Evolutionary conservation across 2,113 vertebrate species (phyloP).

Genomic region (Thamnophis sirtalis): DNA sequence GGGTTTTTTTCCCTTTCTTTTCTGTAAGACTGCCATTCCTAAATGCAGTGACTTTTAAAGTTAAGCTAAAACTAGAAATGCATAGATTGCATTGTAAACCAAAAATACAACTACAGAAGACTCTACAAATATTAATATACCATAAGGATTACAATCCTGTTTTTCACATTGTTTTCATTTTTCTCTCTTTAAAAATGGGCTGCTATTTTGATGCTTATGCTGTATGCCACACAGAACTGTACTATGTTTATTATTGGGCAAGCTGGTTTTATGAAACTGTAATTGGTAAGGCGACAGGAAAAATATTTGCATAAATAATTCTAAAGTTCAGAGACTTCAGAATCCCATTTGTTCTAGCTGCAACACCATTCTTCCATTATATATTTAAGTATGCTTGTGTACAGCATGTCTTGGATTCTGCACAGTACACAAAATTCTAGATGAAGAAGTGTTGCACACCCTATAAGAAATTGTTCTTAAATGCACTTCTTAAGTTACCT

Average conservation of each 20-base stretch:
- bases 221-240: neutral
- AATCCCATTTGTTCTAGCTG: neutral
- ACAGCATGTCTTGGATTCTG: neutral
- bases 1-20: too few species aligned
- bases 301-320: neutral
- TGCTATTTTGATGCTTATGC: neutral
- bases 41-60: neutral
- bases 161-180: neutral
- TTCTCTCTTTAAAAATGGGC: neutral
- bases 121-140: neutral
- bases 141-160: neutral
- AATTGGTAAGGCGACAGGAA: neutral
- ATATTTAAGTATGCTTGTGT: accelerated
- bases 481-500: neutral
- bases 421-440: neutral
- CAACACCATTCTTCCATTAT: neutral
- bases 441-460: neutral
- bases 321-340: neutral
- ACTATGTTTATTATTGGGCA: neutral
- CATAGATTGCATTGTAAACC: neutral
- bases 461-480: neutral
- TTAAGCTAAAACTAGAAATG: neutral
- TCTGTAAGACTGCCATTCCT: neutral
- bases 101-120: neutral
- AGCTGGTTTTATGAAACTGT: neutral